These are phyloP conservation scores for Tridacna crocea DNA, from an alignment of 2,888 invertebrate genomes.

Conservation along the genomic window DNA sequence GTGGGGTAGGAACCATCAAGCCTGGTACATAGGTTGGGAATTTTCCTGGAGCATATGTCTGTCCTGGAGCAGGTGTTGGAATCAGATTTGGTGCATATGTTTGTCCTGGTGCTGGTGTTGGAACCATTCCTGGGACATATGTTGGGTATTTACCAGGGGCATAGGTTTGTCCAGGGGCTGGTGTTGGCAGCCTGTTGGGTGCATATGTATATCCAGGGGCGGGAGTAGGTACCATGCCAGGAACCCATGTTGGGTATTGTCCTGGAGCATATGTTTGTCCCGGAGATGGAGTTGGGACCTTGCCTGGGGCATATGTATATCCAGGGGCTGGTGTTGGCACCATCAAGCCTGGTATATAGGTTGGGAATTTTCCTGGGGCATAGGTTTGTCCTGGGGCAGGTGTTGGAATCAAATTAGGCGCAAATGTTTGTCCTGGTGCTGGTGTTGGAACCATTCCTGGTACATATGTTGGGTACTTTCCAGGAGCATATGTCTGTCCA, in stretches of 20 bases:
- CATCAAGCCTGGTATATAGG: conserved; percentile 58
- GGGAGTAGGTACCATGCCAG: conserved; percentile 63
- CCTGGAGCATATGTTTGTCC: conserved; percentile 63
- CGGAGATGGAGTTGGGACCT: conserved; percentile 61
- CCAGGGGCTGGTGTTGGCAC: conserved; percentile 63
- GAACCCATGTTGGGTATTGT: conserved; percentile 60
- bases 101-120: conserved; percentile 60
- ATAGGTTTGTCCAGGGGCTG: conserved; percentile 62
- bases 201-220: conserved; percentile 63
- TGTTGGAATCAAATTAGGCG: conserved; percentile 62
- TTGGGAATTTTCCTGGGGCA: conserved; percentile 56
- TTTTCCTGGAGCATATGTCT: conserved; percentile 57
- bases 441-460: conserved; percentile 65
- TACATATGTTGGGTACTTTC: conserved; percentile 56
- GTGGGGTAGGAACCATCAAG: conserved; percentile 59
- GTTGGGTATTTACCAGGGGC: conserved; percentile 61
- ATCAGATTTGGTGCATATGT: conserved; percentile 48
- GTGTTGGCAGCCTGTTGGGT: conserved; percentile 63
- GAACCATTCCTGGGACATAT: conserved; percentile 60
- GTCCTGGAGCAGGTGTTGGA: conserved; percentile 58
- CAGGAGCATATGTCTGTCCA: conserved; percentile 62
- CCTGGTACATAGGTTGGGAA: conserved; percentile 61
- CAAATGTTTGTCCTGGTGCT: conserved; percentile 51
- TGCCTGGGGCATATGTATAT: conserved; percentile 53
- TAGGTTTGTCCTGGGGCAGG: conserved; percentile 59